A percentile compares a stretch with the other conserved stretches of the same genome.
phyloP scores from a whole-genome alignment of 2,797 vertebrate species.

The Falco berigora region DNA sequence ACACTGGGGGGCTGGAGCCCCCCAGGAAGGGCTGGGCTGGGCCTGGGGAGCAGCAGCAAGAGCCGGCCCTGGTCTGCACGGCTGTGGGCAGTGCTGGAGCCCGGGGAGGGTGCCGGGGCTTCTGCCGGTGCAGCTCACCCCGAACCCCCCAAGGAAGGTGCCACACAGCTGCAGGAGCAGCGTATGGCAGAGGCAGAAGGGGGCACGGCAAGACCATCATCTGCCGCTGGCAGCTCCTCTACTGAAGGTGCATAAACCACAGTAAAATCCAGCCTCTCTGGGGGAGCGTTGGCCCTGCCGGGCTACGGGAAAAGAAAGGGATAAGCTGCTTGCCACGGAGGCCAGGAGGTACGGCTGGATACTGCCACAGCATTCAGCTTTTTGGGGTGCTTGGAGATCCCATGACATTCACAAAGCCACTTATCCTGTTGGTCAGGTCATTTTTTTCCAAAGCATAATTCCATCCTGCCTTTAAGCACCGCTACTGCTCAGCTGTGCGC shows the following conservation, averaged over 20 bases:
- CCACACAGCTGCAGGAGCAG: not conserved
- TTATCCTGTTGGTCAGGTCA: not conserved
- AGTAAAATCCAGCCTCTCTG: not conserved
- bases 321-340: not conserved
- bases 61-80: not conserved
- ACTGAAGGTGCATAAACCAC: not conserved
- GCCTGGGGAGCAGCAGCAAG: rapidly evolving
- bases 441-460: not conserved
- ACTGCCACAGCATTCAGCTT: not conserved
- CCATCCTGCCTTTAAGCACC: not conserved
- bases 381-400: not conserved
- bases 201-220: not conserved
- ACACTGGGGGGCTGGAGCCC: rapidly evolving
- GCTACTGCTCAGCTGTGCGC: rapidly evolving
- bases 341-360: not conserved
- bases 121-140: not conserved
- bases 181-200: not conserved
- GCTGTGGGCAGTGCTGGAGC: not conserved
- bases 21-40: not conserved
- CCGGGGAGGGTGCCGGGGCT: rapidly evolving
- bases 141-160: not conserved
- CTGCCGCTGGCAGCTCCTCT: rapidly evolving
- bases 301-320: not conserved
- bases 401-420: not conserved
- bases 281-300: not conserved